Conservation (phyloP, 1,140 invertebrate species). For the Phortica variegata region DNA sequence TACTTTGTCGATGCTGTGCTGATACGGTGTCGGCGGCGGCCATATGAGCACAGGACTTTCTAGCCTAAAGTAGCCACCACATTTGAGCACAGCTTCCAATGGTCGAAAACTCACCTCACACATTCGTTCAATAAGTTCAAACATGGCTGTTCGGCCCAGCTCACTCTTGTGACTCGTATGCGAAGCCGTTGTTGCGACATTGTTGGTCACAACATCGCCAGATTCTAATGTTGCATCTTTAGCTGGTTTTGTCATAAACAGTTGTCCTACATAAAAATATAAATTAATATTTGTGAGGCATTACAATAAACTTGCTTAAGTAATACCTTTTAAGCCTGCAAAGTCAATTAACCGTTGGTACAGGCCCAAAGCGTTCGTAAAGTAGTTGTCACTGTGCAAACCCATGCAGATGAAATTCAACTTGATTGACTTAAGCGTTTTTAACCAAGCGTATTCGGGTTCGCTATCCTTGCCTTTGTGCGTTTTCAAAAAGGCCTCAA, state of each 20-base stretch:
- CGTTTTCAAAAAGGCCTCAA: conserved; percentile 30
- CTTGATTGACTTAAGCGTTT: conserved; percentile 76
- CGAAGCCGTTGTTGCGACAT: neutral
- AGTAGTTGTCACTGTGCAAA: conserved; percentile 58
- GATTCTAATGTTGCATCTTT: conserved; percentile 22
- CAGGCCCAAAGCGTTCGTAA: conserved; percentile 48
- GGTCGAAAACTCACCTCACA: conserved; percentile 77
- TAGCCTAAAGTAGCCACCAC: conserved; percentile 72
- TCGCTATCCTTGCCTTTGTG: conserved; percentile 30
- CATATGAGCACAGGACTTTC: conserved; percentile 67
- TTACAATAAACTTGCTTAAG: neutral
- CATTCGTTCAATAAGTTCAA: conserved; percentile 70
- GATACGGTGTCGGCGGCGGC: conserved; percentile 66
- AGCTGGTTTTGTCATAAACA: conserved; percentile 37
- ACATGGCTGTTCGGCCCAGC: conserved; percentile 58
- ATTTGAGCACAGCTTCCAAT: conserved; percentile 73
- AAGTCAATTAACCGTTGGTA: conserved; percentile 46
- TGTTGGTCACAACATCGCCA: conserved; percentile 2
- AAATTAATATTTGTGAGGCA: neutral
- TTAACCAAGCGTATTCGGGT: conserved; percentile 63
- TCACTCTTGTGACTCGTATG: conserved; percentile 57
- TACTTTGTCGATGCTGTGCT: conserved; percentile 25
- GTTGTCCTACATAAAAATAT: conserved; percentile 27
- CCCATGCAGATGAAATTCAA: conserved; percentile 72
- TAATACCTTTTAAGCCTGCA: conserved; percentile 38